A percentile compares a stretch with the other conserved stretches of the same genome.
Evolutionary conservation across 2,113 vertebrate species (phyloP).

Genomic region (Suncus etruscus): DNA sequence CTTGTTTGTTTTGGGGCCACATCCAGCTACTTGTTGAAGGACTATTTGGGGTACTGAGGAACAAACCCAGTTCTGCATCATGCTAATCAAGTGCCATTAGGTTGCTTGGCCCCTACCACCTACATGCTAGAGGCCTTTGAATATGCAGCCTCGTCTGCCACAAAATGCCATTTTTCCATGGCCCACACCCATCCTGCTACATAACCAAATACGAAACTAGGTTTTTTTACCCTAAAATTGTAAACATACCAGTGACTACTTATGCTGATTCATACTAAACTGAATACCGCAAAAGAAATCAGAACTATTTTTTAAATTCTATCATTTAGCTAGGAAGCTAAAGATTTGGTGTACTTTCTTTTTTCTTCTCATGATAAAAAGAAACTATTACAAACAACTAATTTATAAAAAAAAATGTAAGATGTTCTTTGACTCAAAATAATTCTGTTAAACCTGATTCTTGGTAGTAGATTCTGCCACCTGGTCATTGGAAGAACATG

Average conservation of each 20-base stretch:
- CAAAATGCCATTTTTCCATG: background rate
- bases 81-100: no score
- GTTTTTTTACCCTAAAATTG: background rate
- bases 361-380: background rate
- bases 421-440: background rate
- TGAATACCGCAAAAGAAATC: background rate
- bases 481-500: background rate
- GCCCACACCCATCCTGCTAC: background rate
- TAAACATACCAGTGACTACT: background rate
- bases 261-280: background rate
- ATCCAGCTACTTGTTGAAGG: no score
- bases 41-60: no score
- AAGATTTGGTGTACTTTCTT: background rate
- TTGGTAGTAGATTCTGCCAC: background rate
- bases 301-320: background rate
- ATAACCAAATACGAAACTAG: background rate
- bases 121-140: background rate
- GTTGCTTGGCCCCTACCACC: no score
- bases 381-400: background rate
- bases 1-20: background rate
- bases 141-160: background rate
- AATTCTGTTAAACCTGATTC: background rate
- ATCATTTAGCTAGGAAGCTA: background rate
- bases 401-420: background rate
- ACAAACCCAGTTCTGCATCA: no score